phyloP scores from a whole-genome alignment of 2,113 vertebrate genomes.

The Pedetes capensis region DNA sequence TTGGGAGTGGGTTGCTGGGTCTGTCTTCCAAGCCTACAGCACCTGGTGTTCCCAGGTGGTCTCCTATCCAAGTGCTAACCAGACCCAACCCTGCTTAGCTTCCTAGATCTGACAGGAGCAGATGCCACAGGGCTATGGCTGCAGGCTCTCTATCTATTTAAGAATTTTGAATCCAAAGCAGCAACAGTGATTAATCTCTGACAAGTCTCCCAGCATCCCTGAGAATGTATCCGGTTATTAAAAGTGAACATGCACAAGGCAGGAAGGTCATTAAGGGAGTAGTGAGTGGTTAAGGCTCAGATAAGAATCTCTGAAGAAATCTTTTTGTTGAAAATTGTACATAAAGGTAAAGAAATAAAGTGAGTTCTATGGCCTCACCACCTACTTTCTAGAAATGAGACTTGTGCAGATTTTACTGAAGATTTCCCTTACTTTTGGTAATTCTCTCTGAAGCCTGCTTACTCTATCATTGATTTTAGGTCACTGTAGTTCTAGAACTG shows the following conservation, averaged over 20 bases:
- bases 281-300: neutral
- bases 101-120: too few relatives aligned
- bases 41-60: too few relatives aligned
- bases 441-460: neutral
- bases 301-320: neutral
- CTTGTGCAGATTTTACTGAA: neutral
- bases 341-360: neutral
- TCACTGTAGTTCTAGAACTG: neutral
- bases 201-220: neutral
- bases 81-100: too few relatives aligned
- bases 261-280: neutral
- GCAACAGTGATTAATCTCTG: neutral
- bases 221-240: neutral
- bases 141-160: constrained; percentile 7
- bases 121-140: too few relatives aligned
- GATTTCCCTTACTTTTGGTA: neutral
- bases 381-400: neutral
- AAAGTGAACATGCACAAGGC: neutral
- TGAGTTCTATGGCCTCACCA: neutral
- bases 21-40: too few relatives aligned
- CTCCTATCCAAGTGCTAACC: too few relatives aligned
- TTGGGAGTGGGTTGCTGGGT: too few relatives aligned
- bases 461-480: neutral
- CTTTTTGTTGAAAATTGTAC: neutral
- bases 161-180: neutral